Base-by-base conservation (phyloP, 2,888 invertebrate species). In the Mesochorus sp. region DNA sequence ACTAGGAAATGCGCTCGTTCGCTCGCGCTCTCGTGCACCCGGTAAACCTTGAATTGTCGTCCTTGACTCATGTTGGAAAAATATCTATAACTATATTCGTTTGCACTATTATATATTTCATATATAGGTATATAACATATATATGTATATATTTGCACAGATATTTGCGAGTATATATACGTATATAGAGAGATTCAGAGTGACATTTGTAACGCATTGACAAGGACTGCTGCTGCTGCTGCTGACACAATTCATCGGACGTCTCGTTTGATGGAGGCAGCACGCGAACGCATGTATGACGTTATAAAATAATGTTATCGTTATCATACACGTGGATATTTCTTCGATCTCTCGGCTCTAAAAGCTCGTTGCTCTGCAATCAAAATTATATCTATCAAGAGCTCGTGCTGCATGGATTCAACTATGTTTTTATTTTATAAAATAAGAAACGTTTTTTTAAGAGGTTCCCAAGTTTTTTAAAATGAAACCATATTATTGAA, bases 41-140 rank as follows among this genome's bases (percentile, higher is more conserved):
- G 80, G 80, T 71, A 71, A 81, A 78, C 83, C 85, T 85, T 85
- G 84, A 47, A 74, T 70, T n/a, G 37, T 49, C 59, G 81, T 78
- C 82, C 83, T 85, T 83, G 83, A 82, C 80, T 82, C 80, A 26
- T 37, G 81, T 61, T 68, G 71, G 66, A 76, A 81, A 81, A 80
- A 66, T 24, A 53, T 51, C 17, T 39, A 51, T 39, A 14, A n/a
- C n/a, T n/a, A n/a, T n/a, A n/a, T n/a, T n/a, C n/a, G n/a, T n/a
- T n/a, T n/a, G n/a, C n/a, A n/a, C n/a, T n/a, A n/a, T n/a, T n/a
- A n/a, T n/a, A n/a, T n/a, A n/a, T n/a, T n/a, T n/a, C n/a, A 24
- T 2, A 17, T 2, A 6, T 37, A 3, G 24, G n/a, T 21, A 28
- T 4, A 47, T 14, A 4, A 17, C 12, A 24, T 37, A 6, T 17